phyloP scores from a whole-genome alignment of 2,797 vertebrate genomes.

The Huso huso region DNA sequence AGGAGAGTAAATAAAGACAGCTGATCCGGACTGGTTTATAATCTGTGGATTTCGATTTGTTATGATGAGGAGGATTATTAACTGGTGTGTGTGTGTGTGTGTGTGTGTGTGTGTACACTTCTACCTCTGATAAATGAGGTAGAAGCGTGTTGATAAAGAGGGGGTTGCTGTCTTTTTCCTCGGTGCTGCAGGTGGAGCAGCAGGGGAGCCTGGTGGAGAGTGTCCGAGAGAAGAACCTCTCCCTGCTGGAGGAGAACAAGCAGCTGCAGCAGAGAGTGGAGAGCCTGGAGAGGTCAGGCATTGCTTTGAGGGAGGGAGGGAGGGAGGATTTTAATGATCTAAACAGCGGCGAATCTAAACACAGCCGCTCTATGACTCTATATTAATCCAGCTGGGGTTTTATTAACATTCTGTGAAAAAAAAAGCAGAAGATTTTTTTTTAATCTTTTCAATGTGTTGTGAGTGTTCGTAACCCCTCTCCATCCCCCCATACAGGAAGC shows the following conservation, averaged over 20 bases:
- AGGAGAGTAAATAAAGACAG: no score
- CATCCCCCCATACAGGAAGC: slow-evolving; percentile 58
- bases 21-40: no score
- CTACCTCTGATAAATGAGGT: no score
- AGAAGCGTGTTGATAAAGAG: no score
- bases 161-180: neutral
- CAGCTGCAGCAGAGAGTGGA: slow-evolving; percentile 76
- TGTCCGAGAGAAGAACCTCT: slow-evolving; percentile 71
- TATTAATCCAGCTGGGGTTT: no score
- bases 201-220: slow-evolving; percentile 77
- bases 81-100: neutral
- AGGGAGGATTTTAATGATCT: no score
- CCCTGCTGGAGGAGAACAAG: slow-evolving; percentile 79
- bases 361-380: no score
- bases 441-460: neutral
- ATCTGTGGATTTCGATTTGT: neutral
- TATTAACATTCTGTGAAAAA: no score
- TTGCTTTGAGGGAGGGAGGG: no score
- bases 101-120: neutral
- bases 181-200: slow-evolving; percentile 69
- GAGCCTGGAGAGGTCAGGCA: slow-evolving; percentile 74
- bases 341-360: no score
- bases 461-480: neutral
- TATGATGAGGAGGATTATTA: no score
- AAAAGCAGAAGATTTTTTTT: neutral